These are phyloP conservation scores for Drosophila trapezifrons DNA, from an alignment of 1,140 invertebrate species.

Conservation along the genomic window DNA sequence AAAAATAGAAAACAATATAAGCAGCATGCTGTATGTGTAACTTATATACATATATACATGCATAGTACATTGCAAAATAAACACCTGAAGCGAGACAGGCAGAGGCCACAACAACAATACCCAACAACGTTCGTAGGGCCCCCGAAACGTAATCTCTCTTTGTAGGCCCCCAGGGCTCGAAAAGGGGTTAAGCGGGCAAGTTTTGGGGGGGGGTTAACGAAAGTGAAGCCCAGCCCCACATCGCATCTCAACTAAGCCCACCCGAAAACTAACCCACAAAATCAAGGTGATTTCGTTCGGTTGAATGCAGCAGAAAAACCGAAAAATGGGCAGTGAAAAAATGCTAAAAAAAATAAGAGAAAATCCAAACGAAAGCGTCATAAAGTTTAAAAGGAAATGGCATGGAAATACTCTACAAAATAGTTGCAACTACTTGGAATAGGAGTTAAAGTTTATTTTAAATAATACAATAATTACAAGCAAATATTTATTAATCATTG, in stretches of 20 bases:
- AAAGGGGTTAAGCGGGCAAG: constrained; percentile 28
- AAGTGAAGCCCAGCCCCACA: constrained; percentile 26
- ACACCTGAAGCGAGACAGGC: constrained; percentile 47
- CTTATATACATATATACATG: not conserved
- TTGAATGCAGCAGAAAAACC: constrained; percentile 20
- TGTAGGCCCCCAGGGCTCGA: constrained; percentile 2
- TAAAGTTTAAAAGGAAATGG: constrained; percentile 3
- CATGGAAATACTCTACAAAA: not conserved
- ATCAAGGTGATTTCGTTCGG: constrained; percentile 35
- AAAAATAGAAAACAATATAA: constrained; percentile 14
- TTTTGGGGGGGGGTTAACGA: constrained; percentile 11
- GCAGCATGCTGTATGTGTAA: constrained; percentile 5
- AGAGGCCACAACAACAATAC: constrained; percentile 18
- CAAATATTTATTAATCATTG: constrained; percentile 13
- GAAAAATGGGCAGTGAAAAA: constrained; percentile 4
- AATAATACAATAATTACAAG: not conserved
- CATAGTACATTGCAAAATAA: constrained; percentile 42
- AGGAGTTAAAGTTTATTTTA: not conserved
- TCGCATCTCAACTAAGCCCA: constrained; percentile 2
- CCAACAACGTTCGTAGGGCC: constrained; percentile 15
- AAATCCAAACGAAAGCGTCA: not conserved
- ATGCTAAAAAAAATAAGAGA: not conserved
- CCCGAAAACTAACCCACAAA: constrained; percentile 38
- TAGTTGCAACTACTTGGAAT: not conserved
- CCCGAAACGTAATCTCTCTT: constrained; percentile 26